Evolutionary conservation across 64 coral and sea anemone species (phyloP).

Genomic region (Stichodactyla helianthus): DNA sequence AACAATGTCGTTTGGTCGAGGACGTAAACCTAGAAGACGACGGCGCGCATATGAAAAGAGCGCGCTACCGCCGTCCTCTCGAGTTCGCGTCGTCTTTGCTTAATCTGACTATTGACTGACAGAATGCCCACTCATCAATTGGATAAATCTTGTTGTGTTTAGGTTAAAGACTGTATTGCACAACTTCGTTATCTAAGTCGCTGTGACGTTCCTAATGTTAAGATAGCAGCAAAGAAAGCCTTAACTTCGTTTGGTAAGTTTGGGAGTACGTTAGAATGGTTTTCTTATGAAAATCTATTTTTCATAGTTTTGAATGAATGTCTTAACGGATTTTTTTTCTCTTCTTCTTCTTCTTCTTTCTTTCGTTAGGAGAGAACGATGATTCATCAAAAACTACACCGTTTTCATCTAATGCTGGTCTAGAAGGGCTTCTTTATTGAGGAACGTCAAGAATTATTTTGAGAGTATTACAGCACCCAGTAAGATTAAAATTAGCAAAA

Average conservation of each 20-base stretch:
- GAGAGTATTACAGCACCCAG: background rate
- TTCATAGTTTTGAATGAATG: too few species aligned
- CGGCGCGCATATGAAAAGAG: too few species aligned
- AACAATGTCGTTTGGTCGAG: too few species aligned
- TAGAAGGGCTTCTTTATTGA: constrained; percentile 23
- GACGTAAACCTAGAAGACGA: too few species aligned
- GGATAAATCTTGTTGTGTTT: background rate
- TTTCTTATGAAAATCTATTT: background rate
- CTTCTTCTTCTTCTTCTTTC: background rate
- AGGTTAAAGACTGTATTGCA: constrained; percentile 72
- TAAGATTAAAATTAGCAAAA: background rate
- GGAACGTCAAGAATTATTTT: background rate
- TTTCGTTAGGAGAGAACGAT: constrained; percentile 37
- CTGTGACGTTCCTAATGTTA: constrained; percentile 81
- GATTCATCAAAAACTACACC: constrained; percentile 29
- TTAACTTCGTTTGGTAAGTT: constrained; percentile 74
- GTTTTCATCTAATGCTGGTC: constrained; percentile 22
- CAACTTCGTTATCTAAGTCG: constrained; percentile 76
- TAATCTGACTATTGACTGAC: too few species aligned
- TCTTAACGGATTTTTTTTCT: background rate
- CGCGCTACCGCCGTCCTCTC: too few species aligned
- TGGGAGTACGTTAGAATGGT: background rate
- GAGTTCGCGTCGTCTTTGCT: too few species aligned
- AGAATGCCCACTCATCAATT: background rate
- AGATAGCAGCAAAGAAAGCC: constrained; percentile 65